phyloP scores from a whole-genome alignment of 1,140 invertebrate species.

The Drosophila bocqueti region DNA sequence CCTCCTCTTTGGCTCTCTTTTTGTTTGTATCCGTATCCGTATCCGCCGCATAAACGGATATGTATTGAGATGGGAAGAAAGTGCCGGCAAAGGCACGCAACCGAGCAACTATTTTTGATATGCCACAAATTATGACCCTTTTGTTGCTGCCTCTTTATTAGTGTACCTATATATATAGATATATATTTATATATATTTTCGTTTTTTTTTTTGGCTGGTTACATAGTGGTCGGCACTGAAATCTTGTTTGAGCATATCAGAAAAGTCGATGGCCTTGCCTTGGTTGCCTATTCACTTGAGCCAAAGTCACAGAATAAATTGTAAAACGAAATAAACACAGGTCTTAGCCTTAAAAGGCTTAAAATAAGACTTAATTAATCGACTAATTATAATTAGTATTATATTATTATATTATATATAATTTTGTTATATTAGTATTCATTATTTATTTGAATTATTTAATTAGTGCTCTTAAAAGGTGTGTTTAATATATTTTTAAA shows the following conservation, averaged over 20 bases:
- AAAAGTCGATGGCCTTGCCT: conserved; percentile 9
- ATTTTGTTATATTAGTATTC: too few relatives aligned
- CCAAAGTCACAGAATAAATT: background rate
- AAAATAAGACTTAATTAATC: background rate
- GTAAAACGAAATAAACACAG: background rate
- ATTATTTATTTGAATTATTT: too few relatives aligned
- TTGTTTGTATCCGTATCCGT: conserved; percentile 1
- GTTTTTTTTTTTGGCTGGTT: background rate
- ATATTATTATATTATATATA: too few relatives aligned
- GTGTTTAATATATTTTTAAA: too few relatives aligned
- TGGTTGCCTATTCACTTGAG: background rate
- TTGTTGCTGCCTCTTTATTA: conserved; percentile 29
- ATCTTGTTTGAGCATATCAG: conserved; percentile 21
- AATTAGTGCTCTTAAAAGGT: too few relatives aligned
- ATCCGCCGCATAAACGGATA: conserved; percentile 15
- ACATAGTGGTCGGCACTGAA: conserved; percentile 14
- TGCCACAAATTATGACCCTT: conserved; percentile 40
- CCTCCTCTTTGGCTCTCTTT: background rate
- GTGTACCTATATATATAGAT: background rate
- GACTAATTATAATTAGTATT: background rate
- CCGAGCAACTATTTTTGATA: conserved; percentile 51
- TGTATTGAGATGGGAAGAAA: conserved; percentile 8
- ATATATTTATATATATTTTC: background rate
- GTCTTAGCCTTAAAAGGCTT: too few relatives aligned
- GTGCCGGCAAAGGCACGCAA: conserved; percentile 24